Evolutionary conservation across 2,113 vertebrate species (phyloP).

Genomic region (Neogobius melanostomus): DNA sequence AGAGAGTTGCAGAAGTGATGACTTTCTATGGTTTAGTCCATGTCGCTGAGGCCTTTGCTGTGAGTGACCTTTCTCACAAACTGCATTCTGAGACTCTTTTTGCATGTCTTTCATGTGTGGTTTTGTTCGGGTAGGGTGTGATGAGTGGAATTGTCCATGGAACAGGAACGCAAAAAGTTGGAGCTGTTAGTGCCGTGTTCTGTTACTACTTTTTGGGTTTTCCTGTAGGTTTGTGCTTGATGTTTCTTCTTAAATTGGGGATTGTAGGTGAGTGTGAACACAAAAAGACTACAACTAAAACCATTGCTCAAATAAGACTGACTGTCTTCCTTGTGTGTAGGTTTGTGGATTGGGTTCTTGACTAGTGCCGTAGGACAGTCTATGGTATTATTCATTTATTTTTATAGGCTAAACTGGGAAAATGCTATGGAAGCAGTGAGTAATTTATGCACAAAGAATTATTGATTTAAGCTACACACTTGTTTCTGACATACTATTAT

Average conservation of each 20-base stretch:
- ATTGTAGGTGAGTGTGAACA: conserved; percentile 76
- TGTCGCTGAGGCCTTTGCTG: conserved; percentile 58
- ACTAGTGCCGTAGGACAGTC: conserved; percentile 74
- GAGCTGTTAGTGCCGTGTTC: conserved; percentile 73
- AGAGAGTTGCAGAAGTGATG: conserved; percentile 62
- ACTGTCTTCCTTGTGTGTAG: conserved; percentile 58
- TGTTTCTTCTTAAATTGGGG: conserved; percentile 80
- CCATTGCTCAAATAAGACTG: neutral
- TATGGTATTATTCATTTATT: conserved; percentile 74
- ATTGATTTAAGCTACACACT: no score
- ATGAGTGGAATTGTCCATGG: conserved; percentile 80
- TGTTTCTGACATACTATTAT: neutral
- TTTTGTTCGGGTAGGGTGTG: conserved; percentile 66
- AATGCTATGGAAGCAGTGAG: conserved; percentile 82
- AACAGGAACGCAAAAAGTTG: conserved; percentile 80
- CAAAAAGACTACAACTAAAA: neutral
- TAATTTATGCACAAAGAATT: neutral
- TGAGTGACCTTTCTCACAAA: conserved; percentile 39
- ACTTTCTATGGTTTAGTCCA: conserved; percentile 61
- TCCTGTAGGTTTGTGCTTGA: conserved; percentile 78
- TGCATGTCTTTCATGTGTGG: neutral
- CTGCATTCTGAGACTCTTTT: neutral
- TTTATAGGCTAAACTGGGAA: conserved; percentile 82
- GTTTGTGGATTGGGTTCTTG: conserved; percentile 84
- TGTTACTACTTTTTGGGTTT: conserved; percentile 79